Evolutionary conservation across 2,113 vertebrate species (phyloP), one percentile per base, ranked within the genome.

Genomic region (Sceloporus tristichus): DNA sequence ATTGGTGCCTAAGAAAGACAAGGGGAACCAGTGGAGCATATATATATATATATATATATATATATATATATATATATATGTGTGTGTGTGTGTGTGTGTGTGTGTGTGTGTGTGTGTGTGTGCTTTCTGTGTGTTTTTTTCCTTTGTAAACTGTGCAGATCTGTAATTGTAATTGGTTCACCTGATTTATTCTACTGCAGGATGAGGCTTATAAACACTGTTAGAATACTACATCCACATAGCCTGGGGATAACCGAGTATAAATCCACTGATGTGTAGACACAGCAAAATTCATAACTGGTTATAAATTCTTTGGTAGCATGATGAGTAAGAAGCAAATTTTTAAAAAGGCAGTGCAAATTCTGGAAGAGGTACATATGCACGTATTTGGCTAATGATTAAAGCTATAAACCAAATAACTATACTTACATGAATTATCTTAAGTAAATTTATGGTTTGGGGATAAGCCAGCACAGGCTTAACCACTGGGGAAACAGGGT

Each of bases 261-360:
- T 53, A 54, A 83, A 83, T 53, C 27, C 40, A 54, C 42, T 34
- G 16, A 27, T 71, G 18, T 48, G 66, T 71, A 83, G 48, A 83
- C 42, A 53, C 27, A 83, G 66, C 66, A 70, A 42, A 71, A 66
- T 83, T 83, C n/a, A 83, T 54, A 83, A 54, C 40, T 85, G n/a
- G 34, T 59, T 27, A 73, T 84, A 73, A 74, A 48, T 48, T 48
- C 42, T 56, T 73, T n/a, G 74, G 27, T 34, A 34, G 34, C 34
- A 34, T 10, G 62, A 62, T 75, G 84, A 85, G 1, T 34, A 53
- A 13, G 16, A 56, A 73, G 29, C 27, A 71, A 56, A 48, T 54
- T 5, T 7, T 38, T 54, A 23, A 56, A 74, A 73, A 16, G 53
- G 10, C 40, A 85, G 11, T 5, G 11, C 23, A 62, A 85, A 75